Evolutionary conservation across 2,113 vertebrate genomes (phyloP).

Genomic region (Oryzias curvinotus): DNA sequence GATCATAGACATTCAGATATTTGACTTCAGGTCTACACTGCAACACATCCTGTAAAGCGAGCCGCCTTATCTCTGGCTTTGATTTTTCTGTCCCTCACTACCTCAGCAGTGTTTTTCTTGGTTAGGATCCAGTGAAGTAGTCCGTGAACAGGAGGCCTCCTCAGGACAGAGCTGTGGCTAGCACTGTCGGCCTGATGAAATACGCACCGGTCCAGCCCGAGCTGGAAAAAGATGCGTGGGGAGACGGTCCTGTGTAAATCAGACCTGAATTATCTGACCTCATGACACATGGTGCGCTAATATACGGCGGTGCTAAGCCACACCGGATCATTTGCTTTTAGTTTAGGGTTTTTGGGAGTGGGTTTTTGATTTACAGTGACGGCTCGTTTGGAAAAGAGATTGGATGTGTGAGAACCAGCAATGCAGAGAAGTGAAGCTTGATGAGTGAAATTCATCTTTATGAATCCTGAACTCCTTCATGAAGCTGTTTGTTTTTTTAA

Average conservation of each 20-base stretch:
- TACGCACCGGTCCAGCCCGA: slow-evolving; percentile 8
- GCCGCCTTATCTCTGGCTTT: slow-evolving; percentile 32
- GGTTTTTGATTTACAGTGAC: slow-evolving; percentile 52
- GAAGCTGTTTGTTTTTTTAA: slow-evolving; percentile 27
- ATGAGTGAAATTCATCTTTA: slow-evolving; percentile 34
- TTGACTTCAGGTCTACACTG: slow-evolving; percentile 23
- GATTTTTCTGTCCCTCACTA: slow-evolving; percentile 15
- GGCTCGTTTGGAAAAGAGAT: slow-evolving; percentile 10
- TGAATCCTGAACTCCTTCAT: slow-evolving; percentile 18
- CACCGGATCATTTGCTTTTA: slow-evolving; percentile 20
- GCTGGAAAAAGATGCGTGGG: slow-evolving; percentile 20
- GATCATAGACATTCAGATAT: slow-evolving; percentile 10
- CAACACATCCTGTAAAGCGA: slow-evolving; percentile 7
- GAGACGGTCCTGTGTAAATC: slow-evolving; percentile 57
- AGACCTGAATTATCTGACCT: slow-evolving; percentile 50
- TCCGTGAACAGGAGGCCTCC: slow-evolving; percentile 54
- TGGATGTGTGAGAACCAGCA: slow-evolving; percentile 10
- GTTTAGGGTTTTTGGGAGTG: slow-evolving; percentile 23
- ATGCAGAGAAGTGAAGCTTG: slow-evolving; percentile 16
- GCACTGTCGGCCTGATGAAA: slow-evolving; percentile 55
- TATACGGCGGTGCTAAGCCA: slow-evolving; percentile 42
- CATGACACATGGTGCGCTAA: slow-evolving; percentile 47
- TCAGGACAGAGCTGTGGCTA: slow-evolving; percentile 56
- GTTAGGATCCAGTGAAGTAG: slow-evolving; percentile 44
- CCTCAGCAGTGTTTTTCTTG: slow-evolving; percentile 38